These are phyloP conservation scores for Linepithema humile DNA, from an alignment of 1,140 invertebrate genomes.

Conservation along the genomic window DNA sequence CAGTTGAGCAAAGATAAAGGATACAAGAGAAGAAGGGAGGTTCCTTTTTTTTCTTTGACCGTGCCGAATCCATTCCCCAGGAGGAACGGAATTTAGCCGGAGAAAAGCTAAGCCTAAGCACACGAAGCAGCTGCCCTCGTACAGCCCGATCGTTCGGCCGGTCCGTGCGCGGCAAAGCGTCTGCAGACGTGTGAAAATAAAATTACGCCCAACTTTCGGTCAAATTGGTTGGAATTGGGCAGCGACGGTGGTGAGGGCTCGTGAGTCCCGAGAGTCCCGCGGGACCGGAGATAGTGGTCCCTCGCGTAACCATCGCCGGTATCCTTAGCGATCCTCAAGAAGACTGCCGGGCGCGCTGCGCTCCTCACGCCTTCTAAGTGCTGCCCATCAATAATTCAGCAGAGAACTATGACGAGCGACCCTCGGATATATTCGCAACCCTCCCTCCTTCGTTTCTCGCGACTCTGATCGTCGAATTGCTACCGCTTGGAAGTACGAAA, in stretches of 20 bases:
- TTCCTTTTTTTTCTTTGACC: slow-evolving; percentile 59
- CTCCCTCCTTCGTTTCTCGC: not conserved
- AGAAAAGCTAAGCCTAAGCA: slow-evolving; percentile 36
- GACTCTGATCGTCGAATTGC: slow-evolving; percentile 1
- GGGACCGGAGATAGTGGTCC: slow-evolving; percentile 63
- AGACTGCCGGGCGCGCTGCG: slow-evolving; percentile 53
- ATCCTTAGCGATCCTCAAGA: slow-evolving; percentile 63
- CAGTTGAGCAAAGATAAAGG: slow-evolving; percentile 80
- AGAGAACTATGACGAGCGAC: slow-evolving; percentile 77
- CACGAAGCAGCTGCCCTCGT: slow-evolving; percentile 39
- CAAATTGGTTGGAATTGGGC: slow-evolving; percentile 87
- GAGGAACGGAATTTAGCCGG: slow-evolving; percentile 64
- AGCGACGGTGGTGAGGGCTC: slow-evolving; percentile 75
- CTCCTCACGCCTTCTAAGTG: slow-evolving; percentile 72
- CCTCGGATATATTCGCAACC: slow-evolving; percentile 14
- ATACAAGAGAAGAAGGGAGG: slow-evolving; percentile 24
- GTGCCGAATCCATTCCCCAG: slow-evolving; percentile 63
- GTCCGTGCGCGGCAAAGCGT: slow-evolving; percentile 61
- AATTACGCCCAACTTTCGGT: slow-evolving; percentile 86
- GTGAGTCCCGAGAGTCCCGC: slow-evolving; percentile 74
- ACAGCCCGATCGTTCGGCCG: slow-evolving; percentile 42
- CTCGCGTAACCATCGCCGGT: slow-evolving; percentile 43
- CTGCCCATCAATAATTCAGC: slow-evolving; percentile 81
- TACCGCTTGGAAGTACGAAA: not conserved
- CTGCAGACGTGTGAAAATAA: slow-evolving; percentile 85